Base-by-base conservation (phyloP, 2,888 invertebrate genomes). In the Ryuthela nishihirai region DNA sequence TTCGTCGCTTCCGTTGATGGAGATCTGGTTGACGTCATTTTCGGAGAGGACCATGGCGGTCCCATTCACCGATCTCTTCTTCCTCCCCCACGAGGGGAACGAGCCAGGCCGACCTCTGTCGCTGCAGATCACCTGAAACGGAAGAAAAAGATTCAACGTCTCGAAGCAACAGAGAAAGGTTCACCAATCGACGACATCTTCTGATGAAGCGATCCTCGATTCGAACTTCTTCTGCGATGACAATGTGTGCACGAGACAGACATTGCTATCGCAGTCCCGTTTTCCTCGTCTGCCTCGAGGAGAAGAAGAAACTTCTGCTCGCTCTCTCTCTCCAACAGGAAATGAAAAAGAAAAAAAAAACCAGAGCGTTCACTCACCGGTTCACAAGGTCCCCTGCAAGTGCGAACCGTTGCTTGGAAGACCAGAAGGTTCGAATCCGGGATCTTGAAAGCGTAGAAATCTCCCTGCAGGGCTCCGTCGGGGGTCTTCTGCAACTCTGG, bases 361-460 rank as follows among this genome's bases (percentile, higher is more conserved):
- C n/a, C n/a, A n/a, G n/a, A n/a, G n/a, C n/a, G n/a, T n/a, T n/a
- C n/a, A 29, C 45, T 75, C 69, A 83, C 83, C 42, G 92, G 91
- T 72, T 90, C 89, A 70, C 92, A 93, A 6, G 90, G 89, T 47
- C 90, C 89, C 40, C 89, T 79, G 69, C 92, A 93, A 0, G 90
- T 89, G 54, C 88, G 79, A 0, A 93, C 92, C 0, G 88, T 92
- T 0, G 92, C 92, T 75, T 93, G 92, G 71, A 93, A 93, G 0
- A 92, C 89, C 67, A 93, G 76, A 79, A 91, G 92, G 74, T 92
- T 92, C 0, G 92, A 92, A 76, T 92, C 92, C 0, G 92, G 92
- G 65, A 93, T 91, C 76, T 92, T 93, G 73, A 92, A 93, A 0
- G 92, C 92, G 73, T 92, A 91, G 74, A 93, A 93, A 69, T 90